These are phyloP conservation scores for Tauraco hartlaubi DNA, from an alignment of 2,797 vertebrate species.

Conservation along the genomic window DNA sequence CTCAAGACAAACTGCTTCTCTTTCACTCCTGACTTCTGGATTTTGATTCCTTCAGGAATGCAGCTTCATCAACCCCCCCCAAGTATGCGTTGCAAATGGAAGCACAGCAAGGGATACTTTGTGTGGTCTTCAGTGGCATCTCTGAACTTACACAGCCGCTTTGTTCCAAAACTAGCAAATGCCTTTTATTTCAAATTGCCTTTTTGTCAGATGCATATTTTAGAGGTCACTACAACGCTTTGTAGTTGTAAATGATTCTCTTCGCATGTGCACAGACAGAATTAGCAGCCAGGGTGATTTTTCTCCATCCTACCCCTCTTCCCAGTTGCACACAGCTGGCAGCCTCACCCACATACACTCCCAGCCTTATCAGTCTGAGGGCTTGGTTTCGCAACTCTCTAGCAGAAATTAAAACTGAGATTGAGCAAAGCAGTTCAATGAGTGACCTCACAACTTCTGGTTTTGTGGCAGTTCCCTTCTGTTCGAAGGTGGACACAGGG, in stretches of 20 bases:
- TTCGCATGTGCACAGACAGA: not conserved
- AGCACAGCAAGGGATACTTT: not conserved
- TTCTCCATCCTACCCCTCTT: not conserved
- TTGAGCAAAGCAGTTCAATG: not conserved
- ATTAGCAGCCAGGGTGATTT: not conserved
- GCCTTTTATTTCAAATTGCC: not conserved
- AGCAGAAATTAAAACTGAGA: not conserved
- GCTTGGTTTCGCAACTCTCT: not conserved
- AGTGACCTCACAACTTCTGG: not conserved
- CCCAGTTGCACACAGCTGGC: not conserved
- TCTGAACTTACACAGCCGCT: not conserved
- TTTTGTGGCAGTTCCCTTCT: not conserved
- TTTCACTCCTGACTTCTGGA: not conserved
- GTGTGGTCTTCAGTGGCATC: not conserved
- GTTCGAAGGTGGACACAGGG: not conserved
- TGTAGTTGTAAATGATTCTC: not conserved
- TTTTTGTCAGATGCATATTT: not conserved
- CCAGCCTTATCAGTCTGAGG: not conserved
- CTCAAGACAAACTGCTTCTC: not conserved
- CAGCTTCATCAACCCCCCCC: not conserved
- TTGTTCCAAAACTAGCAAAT: not conserved
- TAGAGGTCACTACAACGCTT: not conserved
- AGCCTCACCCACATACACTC: not conserved
- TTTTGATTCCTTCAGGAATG: not conserved
- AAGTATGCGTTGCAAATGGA: not conserved